phyloP scores from a whole-genome alignment of 2,797 vertebrate genomes.

The Ispidina picta region DNA sequence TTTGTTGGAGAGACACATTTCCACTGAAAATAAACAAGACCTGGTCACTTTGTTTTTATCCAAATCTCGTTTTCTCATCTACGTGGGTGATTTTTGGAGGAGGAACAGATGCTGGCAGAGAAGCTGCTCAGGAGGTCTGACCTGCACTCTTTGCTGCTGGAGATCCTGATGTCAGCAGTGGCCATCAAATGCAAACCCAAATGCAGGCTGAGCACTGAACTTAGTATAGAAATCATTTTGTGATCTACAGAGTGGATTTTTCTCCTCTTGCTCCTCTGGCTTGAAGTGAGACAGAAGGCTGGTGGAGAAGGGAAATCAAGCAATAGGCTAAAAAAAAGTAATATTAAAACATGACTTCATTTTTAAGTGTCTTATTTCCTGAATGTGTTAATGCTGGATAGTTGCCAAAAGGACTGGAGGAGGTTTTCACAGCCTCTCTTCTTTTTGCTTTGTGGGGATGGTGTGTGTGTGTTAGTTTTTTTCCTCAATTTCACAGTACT shows the following conservation, averaged over 20 bases:
- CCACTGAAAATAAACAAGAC: background rate
- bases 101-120: background rate
- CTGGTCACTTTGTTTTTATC: background rate
- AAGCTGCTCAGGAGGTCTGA: background rate
- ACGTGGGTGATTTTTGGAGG: background rate
- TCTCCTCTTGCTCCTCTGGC: background rate
- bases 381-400: background rate
- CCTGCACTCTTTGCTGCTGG: accelerated
- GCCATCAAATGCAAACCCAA: background rate
- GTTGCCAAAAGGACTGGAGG: background rate
- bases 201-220: background rate
- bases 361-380: background rate
- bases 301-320: background rate
- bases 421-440: background rate
- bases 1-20: background rate
- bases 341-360: background rate
- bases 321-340: background rate
- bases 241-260: background rate
- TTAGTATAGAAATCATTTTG: background rate
- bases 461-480: background rate
- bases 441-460: background rate
- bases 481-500: constrained; percentile 18
- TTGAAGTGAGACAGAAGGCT: background rate
- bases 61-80: background rate
- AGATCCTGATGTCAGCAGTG: background rate